These are phyloP conservation scores for Antitype chi DNA, from an alignment of 2,888 invertebrate species.

Conservation along the genomic window DNA sequence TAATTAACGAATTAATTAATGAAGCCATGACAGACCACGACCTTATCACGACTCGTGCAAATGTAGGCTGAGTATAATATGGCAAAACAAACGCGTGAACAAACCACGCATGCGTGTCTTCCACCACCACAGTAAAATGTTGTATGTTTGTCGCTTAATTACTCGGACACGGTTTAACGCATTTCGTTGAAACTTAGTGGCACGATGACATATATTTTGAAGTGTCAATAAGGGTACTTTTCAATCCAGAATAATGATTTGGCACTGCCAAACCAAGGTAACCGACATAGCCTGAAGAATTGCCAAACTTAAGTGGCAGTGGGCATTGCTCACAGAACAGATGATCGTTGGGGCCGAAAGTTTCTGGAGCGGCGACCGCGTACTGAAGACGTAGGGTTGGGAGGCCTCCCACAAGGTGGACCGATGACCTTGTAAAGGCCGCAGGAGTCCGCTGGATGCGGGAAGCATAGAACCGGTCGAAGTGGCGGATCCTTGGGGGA, in stretches of 20 bases:
- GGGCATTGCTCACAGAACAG: too few species aligned
- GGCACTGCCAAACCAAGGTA: neutral
- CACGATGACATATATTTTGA: neutral
- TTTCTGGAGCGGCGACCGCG: too few species aligned
- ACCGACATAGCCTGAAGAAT: too few species aligned
- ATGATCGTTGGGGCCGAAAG: too few species aligned
- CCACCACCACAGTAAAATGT: neutral
- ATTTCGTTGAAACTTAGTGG: constrained; percentile 1
- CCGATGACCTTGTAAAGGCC: too few species aligned
- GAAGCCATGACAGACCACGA: constrained; percentile 8
- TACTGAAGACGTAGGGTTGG: too few species aligned
- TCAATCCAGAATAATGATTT: neutral
- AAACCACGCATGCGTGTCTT: neutral
- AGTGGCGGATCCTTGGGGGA: too few species aligned
- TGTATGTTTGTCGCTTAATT: neutral
- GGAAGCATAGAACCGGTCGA: too few species aligned
- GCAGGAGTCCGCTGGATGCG: too few species aligned
- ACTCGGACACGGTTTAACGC: neutral
- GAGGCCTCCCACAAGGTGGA: too few species aligned
- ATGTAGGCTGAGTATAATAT: neutral
- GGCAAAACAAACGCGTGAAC: constrained; percentile 1
- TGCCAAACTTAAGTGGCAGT: too few species aligned
- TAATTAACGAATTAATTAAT: constrained; percentile 30
- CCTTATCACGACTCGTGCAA: constrained; percentile 36
- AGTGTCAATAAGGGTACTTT: neutral